These are phyloP conservation scores for Chaitophorus viminalis DNA, from an alignment of 2,888 invertebrate species.

Conservation along the genomic window DNA sequence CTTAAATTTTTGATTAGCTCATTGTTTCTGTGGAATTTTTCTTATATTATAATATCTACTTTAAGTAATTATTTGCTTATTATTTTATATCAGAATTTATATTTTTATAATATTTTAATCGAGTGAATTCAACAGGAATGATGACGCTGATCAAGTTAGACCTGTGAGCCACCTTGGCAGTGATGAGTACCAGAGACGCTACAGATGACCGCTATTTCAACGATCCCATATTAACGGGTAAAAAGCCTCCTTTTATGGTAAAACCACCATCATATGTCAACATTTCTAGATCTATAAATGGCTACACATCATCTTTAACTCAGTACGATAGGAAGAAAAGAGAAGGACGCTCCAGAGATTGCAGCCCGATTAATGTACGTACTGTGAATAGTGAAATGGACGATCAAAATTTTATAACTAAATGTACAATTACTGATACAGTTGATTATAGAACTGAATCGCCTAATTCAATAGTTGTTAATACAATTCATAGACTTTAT, in stretches of 20 bases:
- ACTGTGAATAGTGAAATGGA: conserved; percentile 46
- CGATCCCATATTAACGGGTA: conserved; percentile 35
- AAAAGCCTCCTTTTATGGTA: conserved; percentile 53
- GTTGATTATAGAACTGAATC: conserved; percentile 58
- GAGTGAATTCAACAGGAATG: conserved; percentile 45
- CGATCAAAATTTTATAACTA: conserved; percentile 44
- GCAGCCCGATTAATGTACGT: conserved; percentile 53
- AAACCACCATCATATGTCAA: conserved; percentile 58
- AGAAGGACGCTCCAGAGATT: conserved; percentile 51
- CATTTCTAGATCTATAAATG: conserved; percentile 59
- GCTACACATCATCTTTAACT: conserved; percentile 55
- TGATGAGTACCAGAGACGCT: conserved; percentile 56
- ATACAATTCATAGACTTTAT: conserved; percentile 56
- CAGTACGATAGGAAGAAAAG: conserved; percentile 59
- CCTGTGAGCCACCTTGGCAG: conserved; percentile 17
- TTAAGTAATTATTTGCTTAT: not conserved
- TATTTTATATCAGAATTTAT: not conserved
- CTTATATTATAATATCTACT: not conserved
- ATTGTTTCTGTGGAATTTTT: not conserved
- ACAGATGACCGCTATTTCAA: conserved; percentile 39
- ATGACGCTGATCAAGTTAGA: conserved; percentile 48
- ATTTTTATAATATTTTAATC: conserved; percentile 52
- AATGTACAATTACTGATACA: conserved; percentile 53
- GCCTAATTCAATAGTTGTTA: conserved; percentile 44
- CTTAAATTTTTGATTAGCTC: not conserved